phyloP scores from a whole-genome alignment of 2,888 invertebrate genomes.

The Leptogaster cylindrica region DNA sequence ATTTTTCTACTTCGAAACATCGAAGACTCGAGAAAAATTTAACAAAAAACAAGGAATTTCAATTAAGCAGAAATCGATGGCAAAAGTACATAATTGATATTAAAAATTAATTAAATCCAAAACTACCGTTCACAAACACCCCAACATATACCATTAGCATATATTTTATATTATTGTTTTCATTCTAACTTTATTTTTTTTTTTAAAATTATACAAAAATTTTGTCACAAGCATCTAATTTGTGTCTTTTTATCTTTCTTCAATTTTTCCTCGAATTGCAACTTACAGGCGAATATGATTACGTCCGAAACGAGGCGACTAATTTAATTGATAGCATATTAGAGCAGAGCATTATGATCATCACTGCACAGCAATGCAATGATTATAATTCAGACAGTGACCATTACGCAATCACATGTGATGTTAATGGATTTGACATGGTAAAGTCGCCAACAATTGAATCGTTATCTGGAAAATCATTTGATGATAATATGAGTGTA shows the following conservation, averaged over 20 bases:
- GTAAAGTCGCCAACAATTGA: slow-evolving; percentile 61
- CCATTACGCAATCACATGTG: slow-evolving; percentile 61
- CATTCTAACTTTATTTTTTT: too few species aligned
- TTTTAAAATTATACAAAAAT: too few species aligned
- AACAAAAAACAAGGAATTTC: too few species aligned
- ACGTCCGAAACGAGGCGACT: slow-evolving; percentile 59
- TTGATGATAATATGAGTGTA: slow-evolving; percentile 61
- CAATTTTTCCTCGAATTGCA: slow-evolving; percentile 24
- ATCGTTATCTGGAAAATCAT: slow-evolving; percentile 61
- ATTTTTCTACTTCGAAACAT: too few species aligned
- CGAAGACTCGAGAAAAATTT: too few species aligned
- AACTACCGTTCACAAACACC: too few species aligned
- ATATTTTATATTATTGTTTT: too few species aligned
- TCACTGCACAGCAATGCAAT: slow-evolving; percentile 53
- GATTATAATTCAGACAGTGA: slow-evolving; percentile 60
- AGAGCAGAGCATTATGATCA: slow-evolving; percentile 59
- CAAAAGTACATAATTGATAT: too few species aligned
- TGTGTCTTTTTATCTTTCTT: slow-evolving; percentile 34
- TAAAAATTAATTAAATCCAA: too few species aligned
- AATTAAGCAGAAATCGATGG: too few species aligned
- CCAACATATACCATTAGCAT: too few species aligned
- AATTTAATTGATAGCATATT: slow-evolving; percentile 59
- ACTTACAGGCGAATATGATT: slow-evolving; percentile 39
- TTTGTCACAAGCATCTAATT: slow-evolving; percentile 33
- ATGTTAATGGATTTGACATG: slow-evolving; percentile 59